A percentile compares a stretch with the other conserved stretches of the same genome.
These are phyloP conservation scores for Tetragnatha montana DNA, from an alignment of 2,888 invertebrate species.

Conservation along the genomic window DNA sequence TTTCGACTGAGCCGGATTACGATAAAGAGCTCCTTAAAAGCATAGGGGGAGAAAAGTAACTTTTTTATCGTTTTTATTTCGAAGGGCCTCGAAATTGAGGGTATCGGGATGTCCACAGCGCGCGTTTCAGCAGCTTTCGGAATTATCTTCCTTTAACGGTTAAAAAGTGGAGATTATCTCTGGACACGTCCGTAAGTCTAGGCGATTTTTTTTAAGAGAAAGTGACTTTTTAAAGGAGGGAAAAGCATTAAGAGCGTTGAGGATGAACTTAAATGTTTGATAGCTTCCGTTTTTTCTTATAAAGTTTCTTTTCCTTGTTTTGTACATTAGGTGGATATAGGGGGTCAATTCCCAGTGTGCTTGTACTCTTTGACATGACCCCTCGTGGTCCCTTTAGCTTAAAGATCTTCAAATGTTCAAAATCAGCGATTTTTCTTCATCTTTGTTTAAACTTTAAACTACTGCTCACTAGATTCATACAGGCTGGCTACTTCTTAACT, in stretches of 20 bases:
- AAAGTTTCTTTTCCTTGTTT: not conserved
- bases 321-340: not conserved
- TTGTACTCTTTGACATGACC: too few species aligned
- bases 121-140: slow-evolving; percentile 5
- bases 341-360: too few species aligned
- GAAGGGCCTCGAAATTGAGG: slow-evolving; percentile 17
- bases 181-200: not conserved
- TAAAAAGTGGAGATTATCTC: slow-evolving; percentile 4
- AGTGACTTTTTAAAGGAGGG: not conserved
- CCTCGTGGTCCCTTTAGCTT: too few species aligned
- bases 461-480: too few species aligned
- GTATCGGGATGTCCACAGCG: slow-evolving; percentile 20
- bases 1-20: slow-evolving; percentile 9
- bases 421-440: too few species aligned
- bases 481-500: too few species aligned
- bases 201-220: not conserved
- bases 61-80: slow-evolving; percentile 5
- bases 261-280: not conserved
- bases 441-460: too few species aligned
- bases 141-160: slow-evolving; percentile 7
- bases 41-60: not conserved
- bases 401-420: too few species aligned
- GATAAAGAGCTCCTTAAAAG: slow-evolving; percentile 39
- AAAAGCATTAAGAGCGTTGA: not conserved
- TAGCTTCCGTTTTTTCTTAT: not conserved